Evolutionary conservation across 1,140 invertebrate species (phyloP), one percentile per base, ranked within the genome.

Genomic region (Ephestia elutella): DNA sequence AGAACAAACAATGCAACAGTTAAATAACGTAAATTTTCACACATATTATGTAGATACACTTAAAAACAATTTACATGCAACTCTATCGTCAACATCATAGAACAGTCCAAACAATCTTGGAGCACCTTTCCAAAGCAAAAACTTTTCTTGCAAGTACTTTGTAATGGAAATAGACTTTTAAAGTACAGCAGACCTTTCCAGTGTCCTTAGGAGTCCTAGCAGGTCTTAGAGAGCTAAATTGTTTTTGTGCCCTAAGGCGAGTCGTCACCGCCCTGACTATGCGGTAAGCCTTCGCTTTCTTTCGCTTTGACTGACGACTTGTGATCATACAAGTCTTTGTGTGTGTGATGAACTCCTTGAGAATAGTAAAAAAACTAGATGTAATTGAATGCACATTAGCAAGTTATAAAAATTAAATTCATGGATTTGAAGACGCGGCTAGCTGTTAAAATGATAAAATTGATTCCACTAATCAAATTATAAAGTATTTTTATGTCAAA

Each of bases 241-340:
- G 75, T 78, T 80, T 80, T 80, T 80, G 64, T 78, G 70, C 75
- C 77, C 63, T 51, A 49, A 65, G 71, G 77, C 66, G 63, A 56
- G 69, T 73, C 63, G 57, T 44, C n/a, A 13, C 10, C 38, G 1
- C 38, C 38, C 13, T 4, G 38, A 17, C 38, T 44, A 44, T 15
- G 15, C 38, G 38, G 38, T 44, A 32, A 32, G 30, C 9, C 30
- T 32, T 32, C 9, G 38, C 13, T 17, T 44, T 44, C 9, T 9
- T 32, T 32, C 9, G 38, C 13, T 17, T 44, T 44, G 13, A 17
- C 38, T 44, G 38, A 44, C 5, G 13, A 44, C 38, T 15, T 17
- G 38, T 15, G 38, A 44, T 44, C 38, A 17, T 15, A 10, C 15
- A 17, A 15, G 38, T n/a, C 38, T 44, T 44, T 44, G 38, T 44